Conservation (phyloP, 2,888 invertebrate genomes). For the Mamestra brassicae region DNA sequence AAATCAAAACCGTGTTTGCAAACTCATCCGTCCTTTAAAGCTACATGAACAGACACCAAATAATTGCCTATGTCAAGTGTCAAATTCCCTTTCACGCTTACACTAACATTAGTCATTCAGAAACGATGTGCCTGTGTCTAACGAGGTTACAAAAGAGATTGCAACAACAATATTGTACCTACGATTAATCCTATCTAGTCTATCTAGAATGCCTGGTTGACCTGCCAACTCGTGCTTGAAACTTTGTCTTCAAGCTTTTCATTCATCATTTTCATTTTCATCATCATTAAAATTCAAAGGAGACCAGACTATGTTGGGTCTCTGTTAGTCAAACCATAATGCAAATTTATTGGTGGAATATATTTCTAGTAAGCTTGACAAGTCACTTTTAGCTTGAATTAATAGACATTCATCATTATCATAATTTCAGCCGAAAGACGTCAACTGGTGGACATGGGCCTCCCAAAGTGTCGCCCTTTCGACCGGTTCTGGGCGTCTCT, state of each 20-base stretch:
- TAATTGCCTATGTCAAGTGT: conserved; percentile 15
- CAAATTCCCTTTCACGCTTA: conserved; percentile 36
- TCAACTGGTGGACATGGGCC: no score
- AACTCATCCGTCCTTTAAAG: no score
- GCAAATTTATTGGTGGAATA: not conserved
- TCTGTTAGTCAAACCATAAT: not conserved
- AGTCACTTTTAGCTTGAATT: no score
- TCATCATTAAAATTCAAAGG: not conserved
- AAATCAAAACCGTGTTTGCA: no score
- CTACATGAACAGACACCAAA: not conserved
- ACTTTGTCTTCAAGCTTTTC: conserved; percentile 4
- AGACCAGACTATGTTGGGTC: not conserved
- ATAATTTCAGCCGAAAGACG: no score
- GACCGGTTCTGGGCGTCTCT: no score
- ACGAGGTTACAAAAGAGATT: conserved; percentile 42
- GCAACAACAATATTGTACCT: conserved; percentile 16
- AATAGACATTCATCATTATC: no score
- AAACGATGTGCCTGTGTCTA: conserved; percentile 34
- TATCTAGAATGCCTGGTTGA: conserved; percentile 37
- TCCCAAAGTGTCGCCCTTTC: no score
- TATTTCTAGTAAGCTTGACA: no score
- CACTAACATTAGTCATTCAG: conserved; percentile 41
- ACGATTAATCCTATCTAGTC: conserved; percentile 45
- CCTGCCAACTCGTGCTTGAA: conserved; percentile 9
- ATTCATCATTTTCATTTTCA: not conserved